Evolutionary conservation across 2,888 invertebrate species (phyloP), one percentile per base, ranked within the genome.

Genomic region (Portevinia maculata): DNA sequence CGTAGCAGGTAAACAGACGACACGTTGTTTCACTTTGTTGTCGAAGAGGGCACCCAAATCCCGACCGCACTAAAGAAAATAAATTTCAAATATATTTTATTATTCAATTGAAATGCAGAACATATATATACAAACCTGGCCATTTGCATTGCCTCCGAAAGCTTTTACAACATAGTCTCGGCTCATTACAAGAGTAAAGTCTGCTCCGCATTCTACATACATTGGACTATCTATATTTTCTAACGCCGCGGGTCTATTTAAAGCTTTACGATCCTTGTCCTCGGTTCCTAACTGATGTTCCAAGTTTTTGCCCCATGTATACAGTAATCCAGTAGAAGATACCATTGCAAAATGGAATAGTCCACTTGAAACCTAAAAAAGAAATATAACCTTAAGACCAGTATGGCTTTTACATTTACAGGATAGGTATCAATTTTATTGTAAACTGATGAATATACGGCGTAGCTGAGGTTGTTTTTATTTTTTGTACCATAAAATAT

Each of bases 291-390:
- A 91, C 89, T 98, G 98, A 34, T 97, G 97, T 88, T 98, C 97
- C 81, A 96, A 93, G 90, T 97, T 97, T 83, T 96, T 93, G 1
- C 98, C 98, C 96, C 97, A 98, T 0, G 94, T 93, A 86, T 95
- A 96, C 1, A 97, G 90, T 6, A 93, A 92, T 4, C 96, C 96
- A 60, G 93, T 92, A 62, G 93, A 93, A 44, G 95, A 94, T 55
- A 96, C 89, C 59, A 96, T 90, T 41, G 94, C 94, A 39, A 95
- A 95, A 89, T 98, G 98, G 88, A 96, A 95, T 90, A 96, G 95
- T 0, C 98, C 98, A 71, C 95, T 94, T 44, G 95, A 92, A 79
- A 94, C 88, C 92, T 90, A 52, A 62, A 57, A 2, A 55, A 17
- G 0, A 34, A 73, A 24, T n/a, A 11, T 28, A 3, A 30, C 3